phyloP scores from a whole-genome alignment of 2,797 vertebrate genomes.

The Ceyx erithaca region DNA sequence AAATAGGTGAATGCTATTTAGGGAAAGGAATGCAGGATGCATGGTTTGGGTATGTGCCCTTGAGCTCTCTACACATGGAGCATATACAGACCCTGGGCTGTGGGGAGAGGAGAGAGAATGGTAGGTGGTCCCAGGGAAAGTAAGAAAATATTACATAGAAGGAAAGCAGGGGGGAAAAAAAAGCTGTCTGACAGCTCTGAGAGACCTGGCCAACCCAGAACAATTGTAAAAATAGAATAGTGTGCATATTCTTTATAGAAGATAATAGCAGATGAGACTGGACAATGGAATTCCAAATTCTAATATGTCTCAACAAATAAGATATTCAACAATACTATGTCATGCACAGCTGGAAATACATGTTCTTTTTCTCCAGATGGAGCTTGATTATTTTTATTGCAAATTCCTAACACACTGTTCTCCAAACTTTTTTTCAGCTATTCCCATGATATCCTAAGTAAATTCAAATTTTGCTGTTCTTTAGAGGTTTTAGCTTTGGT shows the following conservation, averaged over 20 bases:
- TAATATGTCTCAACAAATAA: background rate
- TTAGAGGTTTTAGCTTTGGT: background rate
- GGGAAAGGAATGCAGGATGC: background rate
- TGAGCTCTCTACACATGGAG: background rate
- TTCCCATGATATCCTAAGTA: conserved; percentile 42
- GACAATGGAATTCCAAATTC: background rate
- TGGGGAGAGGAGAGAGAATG: background rate
- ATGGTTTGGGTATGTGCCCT: background rate
- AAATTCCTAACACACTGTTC: conserved; percentile 50
- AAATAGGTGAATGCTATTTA: background rate
- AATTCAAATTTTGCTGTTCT: conserved; percentile 22
- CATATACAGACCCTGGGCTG: background rate
- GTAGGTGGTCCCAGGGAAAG: background rate
- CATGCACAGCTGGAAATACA: conserved; percentile 22
- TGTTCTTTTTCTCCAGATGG: conserved; percentile 42
- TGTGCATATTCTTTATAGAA: background rate
- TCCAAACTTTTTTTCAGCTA: conserved; percentile 15
- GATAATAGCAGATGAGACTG: background rate
- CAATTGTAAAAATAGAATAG: background rate
- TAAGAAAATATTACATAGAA: background rate
- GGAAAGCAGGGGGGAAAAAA: background rate
- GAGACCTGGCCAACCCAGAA: background rate
- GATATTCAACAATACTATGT: background rate
- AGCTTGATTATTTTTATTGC: conserved; percentile 36
- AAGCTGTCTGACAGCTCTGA: background rate